phyloP scores from a whole-genome alignment of 2,113 vertebrate species.

The Toxotes jaculatrix region DNA sequence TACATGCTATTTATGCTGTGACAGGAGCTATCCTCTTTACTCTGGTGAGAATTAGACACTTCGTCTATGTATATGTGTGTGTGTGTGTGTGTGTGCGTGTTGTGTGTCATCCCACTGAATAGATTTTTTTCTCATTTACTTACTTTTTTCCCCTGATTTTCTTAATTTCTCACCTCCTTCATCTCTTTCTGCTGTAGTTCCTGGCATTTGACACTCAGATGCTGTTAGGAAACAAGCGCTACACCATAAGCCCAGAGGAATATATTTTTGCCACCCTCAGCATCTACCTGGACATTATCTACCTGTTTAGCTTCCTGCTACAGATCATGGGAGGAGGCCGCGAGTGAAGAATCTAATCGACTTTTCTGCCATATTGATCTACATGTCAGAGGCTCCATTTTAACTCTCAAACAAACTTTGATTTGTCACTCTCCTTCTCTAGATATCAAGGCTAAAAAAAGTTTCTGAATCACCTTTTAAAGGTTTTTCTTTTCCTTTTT shows the following conservation, averaged over 20 bases:
- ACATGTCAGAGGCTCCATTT: background rate
- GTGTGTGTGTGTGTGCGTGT: background rate
- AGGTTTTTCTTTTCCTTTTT: background rate
- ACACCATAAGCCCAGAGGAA: constrained; percentile 92
- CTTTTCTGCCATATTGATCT: background rate
- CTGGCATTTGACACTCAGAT: constrained; percentile 95
- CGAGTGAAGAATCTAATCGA: constrained; percentile 78
- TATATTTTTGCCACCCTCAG: constrained; percentile 95
- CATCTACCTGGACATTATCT: constrained; percentile 95
- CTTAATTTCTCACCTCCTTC: background rate
- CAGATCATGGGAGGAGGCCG: constrained; percentile 88
- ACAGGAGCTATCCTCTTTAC: constrained; percentile 92
- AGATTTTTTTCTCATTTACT: background rate
- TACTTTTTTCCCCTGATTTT: background rate
- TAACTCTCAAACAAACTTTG: background rate
- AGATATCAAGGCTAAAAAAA: background rate
- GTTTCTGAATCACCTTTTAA: background rate
- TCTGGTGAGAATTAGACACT: constrained; percentile 86
- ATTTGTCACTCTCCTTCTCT: background rate
- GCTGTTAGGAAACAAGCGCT: constrained; percentile 91
- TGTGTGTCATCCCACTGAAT: background rate
- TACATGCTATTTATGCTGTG: constrained; percentile 90
- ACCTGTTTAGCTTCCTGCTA: constrained; percentile 95
- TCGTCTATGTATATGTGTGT: background rate
- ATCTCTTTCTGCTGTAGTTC: constrained; percentile 84